phyloP scores from a whole-genome alignment of 2,888 invertebrate genomes.

The Gordius sp. region DNA sequence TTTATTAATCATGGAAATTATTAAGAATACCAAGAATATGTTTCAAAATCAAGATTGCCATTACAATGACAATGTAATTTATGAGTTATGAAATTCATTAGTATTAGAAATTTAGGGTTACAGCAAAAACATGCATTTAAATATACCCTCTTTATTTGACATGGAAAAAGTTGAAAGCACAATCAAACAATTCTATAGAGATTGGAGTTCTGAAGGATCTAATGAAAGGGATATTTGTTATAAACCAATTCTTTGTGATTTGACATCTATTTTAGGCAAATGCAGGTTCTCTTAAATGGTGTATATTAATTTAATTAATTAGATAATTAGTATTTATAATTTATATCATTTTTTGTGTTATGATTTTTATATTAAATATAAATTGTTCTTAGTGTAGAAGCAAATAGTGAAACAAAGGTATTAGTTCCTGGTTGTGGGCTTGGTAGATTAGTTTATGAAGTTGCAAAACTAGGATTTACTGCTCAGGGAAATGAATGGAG shows the following conservation, averaged over 20 bases:
- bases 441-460: slow-evolving; percentile 60
- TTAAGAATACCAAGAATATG: slow-evolving; percentile 29
- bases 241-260: background rate
- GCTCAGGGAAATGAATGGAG: slow-evolving; percentile 96
- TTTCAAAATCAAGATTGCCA: slow-evolving; percentile 8
- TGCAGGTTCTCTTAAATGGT: too few species aligned
- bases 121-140: background rate
- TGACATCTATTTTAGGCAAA: too few species aligned
- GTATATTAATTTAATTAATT: too few species aligned
- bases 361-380: too few species aligned
- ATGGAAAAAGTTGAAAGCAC: slow-evolving; percentile 66
- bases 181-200: slow-evolving; percentile 75
- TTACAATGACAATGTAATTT: background rate
- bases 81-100: background rate
- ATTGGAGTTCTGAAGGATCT: slow-evolving; percentile 66
- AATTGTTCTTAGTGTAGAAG: too few species aligned
- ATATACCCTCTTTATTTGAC: slow-evolving; percentile 28
- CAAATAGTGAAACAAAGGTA: background rate
- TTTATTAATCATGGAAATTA: slow-evolving; percentile 41
- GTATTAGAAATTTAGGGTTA: too few species aligned
- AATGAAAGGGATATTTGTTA: slow-evolving; percentile 40
- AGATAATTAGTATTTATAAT: too few species aligned
- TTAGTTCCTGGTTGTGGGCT: slow-evolving; percentile 10
- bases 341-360: too few species aligned
- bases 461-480: slow-evolving; percentile 57